These are phyloP conservation scores for Graptemys geographica DNA, from an alignment of 2,797 vertebrate species.

Conservation along the genomic window DNA sequence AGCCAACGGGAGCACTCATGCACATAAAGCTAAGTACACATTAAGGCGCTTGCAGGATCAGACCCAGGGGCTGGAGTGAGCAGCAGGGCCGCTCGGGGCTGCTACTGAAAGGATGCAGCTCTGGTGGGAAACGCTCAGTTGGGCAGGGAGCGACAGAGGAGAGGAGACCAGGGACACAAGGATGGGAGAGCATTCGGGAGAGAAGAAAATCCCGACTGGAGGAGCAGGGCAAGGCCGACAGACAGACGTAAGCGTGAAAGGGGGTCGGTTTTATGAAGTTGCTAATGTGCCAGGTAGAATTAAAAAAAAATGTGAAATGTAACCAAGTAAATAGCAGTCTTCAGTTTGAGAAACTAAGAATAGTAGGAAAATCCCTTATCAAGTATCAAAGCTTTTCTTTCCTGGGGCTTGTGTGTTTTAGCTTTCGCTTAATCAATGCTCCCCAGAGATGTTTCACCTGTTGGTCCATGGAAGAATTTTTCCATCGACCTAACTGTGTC, in stretches of 20 bases:
- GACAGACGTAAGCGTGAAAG: neutral
- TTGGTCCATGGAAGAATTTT: neutral
- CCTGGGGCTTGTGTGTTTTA: neutral
- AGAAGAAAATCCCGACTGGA: neutral
- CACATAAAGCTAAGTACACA: too few species aligned
- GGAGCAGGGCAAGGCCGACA: neutral
- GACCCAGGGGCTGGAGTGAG: too few species aligned
- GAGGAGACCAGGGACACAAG: neutral
- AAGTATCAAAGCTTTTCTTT: neutral
- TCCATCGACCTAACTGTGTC: neutral
- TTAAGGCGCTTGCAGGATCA: too few species aligned
- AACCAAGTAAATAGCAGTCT: neutral
- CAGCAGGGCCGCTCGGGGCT: too few species aligned
- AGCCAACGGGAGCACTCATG: too few species aligned
- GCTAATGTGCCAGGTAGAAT: neutral
- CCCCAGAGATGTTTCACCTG: neutral
- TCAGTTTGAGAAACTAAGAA: neutral
- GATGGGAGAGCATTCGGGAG: neutral
- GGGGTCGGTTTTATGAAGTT: neutral
- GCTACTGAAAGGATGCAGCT: neutral
- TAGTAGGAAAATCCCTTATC: neutral
- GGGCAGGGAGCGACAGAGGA: neutral
- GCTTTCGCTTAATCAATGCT: neutral
- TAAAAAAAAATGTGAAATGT: neutral
- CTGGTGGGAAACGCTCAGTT: neutral